Evolutionary conservation across 2,797 vertebrate genomes (phyloP), one percentile per base, ranked within the genome.

Genomic region (Cossypha dichroa): DNA sequence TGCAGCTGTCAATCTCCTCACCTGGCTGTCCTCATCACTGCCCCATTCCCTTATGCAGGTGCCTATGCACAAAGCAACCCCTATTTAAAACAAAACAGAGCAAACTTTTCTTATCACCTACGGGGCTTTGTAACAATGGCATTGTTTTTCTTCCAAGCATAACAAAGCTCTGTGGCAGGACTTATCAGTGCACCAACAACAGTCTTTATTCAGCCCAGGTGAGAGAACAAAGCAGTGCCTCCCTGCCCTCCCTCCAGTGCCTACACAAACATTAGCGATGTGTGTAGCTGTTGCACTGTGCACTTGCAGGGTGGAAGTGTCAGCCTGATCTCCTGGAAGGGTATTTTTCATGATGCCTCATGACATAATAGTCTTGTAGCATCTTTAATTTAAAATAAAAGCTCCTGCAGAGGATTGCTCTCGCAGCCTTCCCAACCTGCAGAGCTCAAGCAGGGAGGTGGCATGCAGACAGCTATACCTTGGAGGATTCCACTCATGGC

Each of bases 321-420:
- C 85, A 86, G 67, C 69, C 29, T 78, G 69, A 84, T 91, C 87
- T 94, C 79, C 87, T 92, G 81, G 78, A 95, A 88, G 85, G 26
- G 51, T 80, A 81, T 62, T 88, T 85, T 94, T 91, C 66, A 10
- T 88, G 79, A 86, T 93, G 78, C 34, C 40, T 94, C 87, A 12
- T 66, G 84, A 92, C 91, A 95, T 87, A 93, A 92, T 80, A 91
- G 73, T 75, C 91, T 78, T 78, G 87, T 86, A 96, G 66, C 94
- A 95, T 95, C 89, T 95, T 94, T 96, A 88, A 94, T 96, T 95
- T 94, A 94, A 88, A 94, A 88, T 76, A 90, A 90, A 86, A 96
- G 48, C 82, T 90, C 70, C 89, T 84, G 87, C 73, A 55, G 75
- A 91, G 59, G 91, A 28, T 73, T 93, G 73, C 59, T 96, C 38